These are phyloP conservation scores for Ceyx melanurus DNA, from an alignment of 2,113 vertebrate genomes.

Conservation along the genomic window DNA sequence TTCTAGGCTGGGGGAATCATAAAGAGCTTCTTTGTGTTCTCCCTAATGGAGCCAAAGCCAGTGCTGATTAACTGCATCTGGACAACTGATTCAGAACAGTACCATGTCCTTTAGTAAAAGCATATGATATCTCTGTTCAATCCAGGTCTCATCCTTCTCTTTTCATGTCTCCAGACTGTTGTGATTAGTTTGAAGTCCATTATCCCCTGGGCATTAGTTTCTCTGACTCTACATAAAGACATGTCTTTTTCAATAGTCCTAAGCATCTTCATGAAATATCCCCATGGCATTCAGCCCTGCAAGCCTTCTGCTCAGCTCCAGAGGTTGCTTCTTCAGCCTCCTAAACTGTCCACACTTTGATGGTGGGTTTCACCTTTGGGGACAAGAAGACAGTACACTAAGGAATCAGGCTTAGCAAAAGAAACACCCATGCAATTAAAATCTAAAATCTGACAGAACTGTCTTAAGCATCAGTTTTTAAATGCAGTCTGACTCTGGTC, in stretches of 20 bases:
- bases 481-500: not conserved
- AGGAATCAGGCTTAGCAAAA: not conserved
- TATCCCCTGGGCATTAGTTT: not conserved
- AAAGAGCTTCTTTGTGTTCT: not conserved
- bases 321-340: not conserved
- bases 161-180: not conserved
- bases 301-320: not conserved
- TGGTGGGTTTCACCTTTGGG: not conserved
- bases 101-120: not conserved
- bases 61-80: slow-evolving; percentile 4
- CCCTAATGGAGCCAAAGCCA: not conserved
- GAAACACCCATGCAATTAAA: not conserved
- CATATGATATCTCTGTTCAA: not conserved
- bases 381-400: not conserved
- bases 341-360: not conserved
- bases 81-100: slow-evolving; percentile 3
- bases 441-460: not conserved
- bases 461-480: not conserved
- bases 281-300: not conserved
- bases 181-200: not conserved
- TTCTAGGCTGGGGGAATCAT: not conserved
- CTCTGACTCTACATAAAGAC: not conserved
- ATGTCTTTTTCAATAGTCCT: not conserved
- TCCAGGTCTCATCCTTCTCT: not conserved
- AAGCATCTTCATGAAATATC: not conserved